A percentile compares a stretch with the other conserved stretches of the same genome.
Conservation (phyloP, 1,140 invertebrate species). For the Drosophila murphyi region DNA sequence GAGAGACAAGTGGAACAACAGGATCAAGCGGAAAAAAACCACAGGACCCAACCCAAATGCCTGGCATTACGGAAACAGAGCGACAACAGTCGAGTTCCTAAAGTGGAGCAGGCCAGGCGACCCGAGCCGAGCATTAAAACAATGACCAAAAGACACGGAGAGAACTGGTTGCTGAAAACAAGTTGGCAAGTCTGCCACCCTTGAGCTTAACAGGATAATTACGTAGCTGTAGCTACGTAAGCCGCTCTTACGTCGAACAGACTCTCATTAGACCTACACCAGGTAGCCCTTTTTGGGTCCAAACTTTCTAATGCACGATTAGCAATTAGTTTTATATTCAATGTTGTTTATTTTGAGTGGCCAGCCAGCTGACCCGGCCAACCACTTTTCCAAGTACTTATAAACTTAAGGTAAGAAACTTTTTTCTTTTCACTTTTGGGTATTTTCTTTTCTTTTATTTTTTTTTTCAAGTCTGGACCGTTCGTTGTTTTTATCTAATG, state of each 20-base stretch:
- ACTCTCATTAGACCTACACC: slow-evolving; percentile 40
- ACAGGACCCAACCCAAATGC: slow-evolving; percentile 54
- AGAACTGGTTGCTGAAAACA: slow-evolving; percentile 27
- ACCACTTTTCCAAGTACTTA: slow-evolving; percentile 72
- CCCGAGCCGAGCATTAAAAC: slow-evolving; percentile 27
- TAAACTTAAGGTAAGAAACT: slow-evolving; percentile 70
- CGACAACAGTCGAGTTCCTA: slow-evolving; percentile 30
- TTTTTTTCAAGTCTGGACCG: slow-evolving; percentile 3
- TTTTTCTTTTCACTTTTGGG: slow-evolving; percentile 32
- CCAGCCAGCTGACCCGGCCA: slow-evolving; percentile 7
- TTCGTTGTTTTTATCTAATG: slow-evolving; percentile 41
- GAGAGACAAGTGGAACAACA: slow-evolving; percentile 23
- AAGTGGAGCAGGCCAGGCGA: slow-evolving; percentile 33
- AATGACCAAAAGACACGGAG: slow-evolving; percentile 28
- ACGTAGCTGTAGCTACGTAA: slow-evolving; percentile 56
- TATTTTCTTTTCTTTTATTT: slow-evolving; percentile 10
- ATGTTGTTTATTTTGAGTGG: slow-evolving; percentile 60
- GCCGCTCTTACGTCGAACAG: slow-evolving; percentile 48
- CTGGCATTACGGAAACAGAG: slow-evolving; percentile 39
- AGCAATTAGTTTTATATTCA: slow-evolving; percentile 78
- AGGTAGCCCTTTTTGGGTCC: background rate
- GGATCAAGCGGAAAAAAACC: slow-evolving; percentile 48
- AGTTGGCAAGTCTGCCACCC: slow-evolving; percentile 59
- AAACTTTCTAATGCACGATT: slow-evolving; percentile 55
- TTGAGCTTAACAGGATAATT: slow-evolving; percentile 67